Base-by-base conservation (phyloP, 2,113 vertebrate species). In the Nanorana parkeri region DNA sequence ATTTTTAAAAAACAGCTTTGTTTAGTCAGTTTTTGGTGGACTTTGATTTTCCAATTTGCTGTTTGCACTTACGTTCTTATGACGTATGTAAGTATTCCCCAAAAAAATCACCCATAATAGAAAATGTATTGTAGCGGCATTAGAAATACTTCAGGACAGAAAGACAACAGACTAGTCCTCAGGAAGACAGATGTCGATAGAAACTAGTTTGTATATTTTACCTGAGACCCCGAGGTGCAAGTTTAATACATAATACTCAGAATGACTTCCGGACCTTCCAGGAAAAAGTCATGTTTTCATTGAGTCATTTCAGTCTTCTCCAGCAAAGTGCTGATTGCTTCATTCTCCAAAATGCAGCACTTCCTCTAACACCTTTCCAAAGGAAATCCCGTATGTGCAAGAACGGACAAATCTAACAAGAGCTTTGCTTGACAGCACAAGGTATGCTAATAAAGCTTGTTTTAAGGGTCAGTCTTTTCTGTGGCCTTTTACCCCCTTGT, bases 351-450 rank as follows among this genome's bases (percentile, higher is more conserved):
- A 60, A 29, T 75, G 24, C n/a, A 8, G 41, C 11, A 47, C 15
- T 32, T 56, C 68, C 51, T 71, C 68, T 17, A 3, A 11, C 28
- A 56, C 51, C 52, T 26, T 56, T n/a, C 3, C 1, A 19, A 21
- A 75, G 72, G 72, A 75, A 75, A 75, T 75, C 72, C 72, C 72
- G 19, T 19, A 26, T 4, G 51, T 17, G 17, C 51, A 56, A 73
- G 47, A 13, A 11, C 55, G 41, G 15, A 20, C 52, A 56, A n/a
- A 20, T 41, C 29, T 60, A 61, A 41, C 15, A 36, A 74, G 24
- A 56, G 8, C 54, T 28, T 23, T 21, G 26, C 52, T n/a, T 29
- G 26, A 7, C 4, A 20, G 55, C 5, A 56, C 15, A 28, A 19
- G n/a, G 17, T 20, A 60, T 16, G 23, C 16, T 20, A 20, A 29